A percentile compares a stretch with the other conserved stretches of the same genome.
phyloP scores from a whole-genome alignment of 2,113 vertebrate species.

The Myiopsitta monachus region DNA sequence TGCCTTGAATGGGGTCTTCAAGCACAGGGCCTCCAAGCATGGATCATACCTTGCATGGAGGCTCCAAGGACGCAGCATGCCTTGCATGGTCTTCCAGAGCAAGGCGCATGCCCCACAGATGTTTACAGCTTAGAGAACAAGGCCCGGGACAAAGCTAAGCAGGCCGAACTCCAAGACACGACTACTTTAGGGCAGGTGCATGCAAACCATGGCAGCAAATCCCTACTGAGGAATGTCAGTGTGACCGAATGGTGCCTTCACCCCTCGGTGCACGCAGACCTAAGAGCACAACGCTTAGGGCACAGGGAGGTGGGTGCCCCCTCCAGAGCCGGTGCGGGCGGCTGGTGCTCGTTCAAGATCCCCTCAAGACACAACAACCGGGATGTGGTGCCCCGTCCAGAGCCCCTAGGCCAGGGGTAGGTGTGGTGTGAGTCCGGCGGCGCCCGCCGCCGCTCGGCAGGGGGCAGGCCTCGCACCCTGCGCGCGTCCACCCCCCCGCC shows the following conservation, averaged over 20 bases:
- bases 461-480: not conserved
- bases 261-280: no score
- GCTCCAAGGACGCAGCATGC: rapidly evolving
- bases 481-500: not conserved
- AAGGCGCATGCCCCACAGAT: rapidly evolving
- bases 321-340: not conserved
- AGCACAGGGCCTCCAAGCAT: not conserved
- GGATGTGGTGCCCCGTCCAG: no score
- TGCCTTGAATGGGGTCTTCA: not conserved
- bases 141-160: not conserved
- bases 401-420: no score
- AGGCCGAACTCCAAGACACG: no score
- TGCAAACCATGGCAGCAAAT: rapidly evolving
- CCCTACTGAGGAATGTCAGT: rapidly evolving
- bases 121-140: rapidly evolving
- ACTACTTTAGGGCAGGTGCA: rapidly evolving
- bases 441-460: not conserved
- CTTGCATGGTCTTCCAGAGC: not conserved
- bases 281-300: no score
- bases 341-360: not conserved
- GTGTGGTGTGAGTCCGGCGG: rapidly evolving
- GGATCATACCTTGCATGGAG: rapidly evolving
- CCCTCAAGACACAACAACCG: not conserved
- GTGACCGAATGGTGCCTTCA: not conserved
- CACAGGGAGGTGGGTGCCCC: not conserved